phyloP scores from a whole-genome alignment of 2,113 vertebrate species.

The Mustela lutreola region DNA sequence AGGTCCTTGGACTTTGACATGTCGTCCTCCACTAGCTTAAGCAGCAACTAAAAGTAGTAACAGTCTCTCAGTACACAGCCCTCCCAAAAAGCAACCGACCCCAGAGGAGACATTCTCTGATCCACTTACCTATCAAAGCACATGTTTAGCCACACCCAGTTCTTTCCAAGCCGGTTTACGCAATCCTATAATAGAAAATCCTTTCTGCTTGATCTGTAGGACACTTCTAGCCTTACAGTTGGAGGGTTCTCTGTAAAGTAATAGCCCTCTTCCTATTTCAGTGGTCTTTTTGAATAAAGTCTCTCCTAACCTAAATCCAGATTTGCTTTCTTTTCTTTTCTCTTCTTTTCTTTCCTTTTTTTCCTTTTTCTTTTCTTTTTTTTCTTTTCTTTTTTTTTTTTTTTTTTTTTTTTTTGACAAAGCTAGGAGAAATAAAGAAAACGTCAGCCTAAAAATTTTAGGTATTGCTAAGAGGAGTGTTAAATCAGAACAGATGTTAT shows the following conservation, averaged over 20 bases:
- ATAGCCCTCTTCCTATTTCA: neutral
- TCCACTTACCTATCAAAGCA: neutral
- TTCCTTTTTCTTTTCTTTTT: no score
- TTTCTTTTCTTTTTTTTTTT: fast-evolving
- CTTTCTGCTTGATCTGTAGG: fast-evolving
- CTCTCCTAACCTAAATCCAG: neutral
- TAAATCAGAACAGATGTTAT: neutral
- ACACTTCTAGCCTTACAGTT: fast-evolving
- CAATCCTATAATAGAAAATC: neutral
- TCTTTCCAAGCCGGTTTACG: no score
- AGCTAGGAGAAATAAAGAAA: neutral
- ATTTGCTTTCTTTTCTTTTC: neutral
- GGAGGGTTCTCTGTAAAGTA: neutral
- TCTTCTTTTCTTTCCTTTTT: neutral
- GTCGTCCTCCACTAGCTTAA: neutral
- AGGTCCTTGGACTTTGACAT: neutral
- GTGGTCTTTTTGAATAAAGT: neutral
- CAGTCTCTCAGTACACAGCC: fast-evolving
- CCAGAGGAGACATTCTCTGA: neutral
- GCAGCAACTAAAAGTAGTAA: neutral
- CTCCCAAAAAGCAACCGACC: no score
- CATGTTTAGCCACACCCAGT: neutral
- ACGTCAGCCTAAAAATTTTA: neutral
- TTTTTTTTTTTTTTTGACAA: neutral
- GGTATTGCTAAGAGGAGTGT: neutral